Conservation (phyloP, 1,140 invertebrate genomes). For the Ganaspis sp. region DNA sequence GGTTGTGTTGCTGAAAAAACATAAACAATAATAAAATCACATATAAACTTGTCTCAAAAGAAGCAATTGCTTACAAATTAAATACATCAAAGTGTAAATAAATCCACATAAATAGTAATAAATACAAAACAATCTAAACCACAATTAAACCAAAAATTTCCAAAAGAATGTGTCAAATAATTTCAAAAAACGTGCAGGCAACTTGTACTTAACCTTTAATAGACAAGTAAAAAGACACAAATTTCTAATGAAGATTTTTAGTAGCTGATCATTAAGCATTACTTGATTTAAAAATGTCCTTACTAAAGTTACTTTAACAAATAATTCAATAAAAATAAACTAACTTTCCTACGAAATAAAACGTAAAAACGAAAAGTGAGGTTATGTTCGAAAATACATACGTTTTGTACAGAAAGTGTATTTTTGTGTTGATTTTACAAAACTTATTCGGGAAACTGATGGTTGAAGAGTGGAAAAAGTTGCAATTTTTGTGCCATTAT, state of each 20-base stretch:
- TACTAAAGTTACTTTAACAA: neutral
- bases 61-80: no score
- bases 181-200: no score
- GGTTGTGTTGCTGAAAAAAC: constrained; percentile 49
- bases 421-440: constrained; percentile 53
- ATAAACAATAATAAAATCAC: constrained; percentile 19
- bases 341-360: neutral
- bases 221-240: neutral
- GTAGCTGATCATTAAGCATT: no score
- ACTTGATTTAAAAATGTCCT: no score
- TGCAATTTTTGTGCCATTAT: constrained; percentile 54
- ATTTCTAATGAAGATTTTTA: neutral
- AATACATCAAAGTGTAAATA: no score
- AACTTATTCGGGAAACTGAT: constrained; percentile 48
- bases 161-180: no score
- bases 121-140: no score
- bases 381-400: constrained; percentile 58
- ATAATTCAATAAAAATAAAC: neutral
- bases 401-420: constrained; percentile 55
- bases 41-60: no score
- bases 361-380: constrained; percentile 36
- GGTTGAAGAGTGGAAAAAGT: constrained; percentile 54
- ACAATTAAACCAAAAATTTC: no score
- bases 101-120: no score
- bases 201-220: no score